Conservation (phyloP, 2,888 invertebrate species). For the Hyles lineata region DNA sequence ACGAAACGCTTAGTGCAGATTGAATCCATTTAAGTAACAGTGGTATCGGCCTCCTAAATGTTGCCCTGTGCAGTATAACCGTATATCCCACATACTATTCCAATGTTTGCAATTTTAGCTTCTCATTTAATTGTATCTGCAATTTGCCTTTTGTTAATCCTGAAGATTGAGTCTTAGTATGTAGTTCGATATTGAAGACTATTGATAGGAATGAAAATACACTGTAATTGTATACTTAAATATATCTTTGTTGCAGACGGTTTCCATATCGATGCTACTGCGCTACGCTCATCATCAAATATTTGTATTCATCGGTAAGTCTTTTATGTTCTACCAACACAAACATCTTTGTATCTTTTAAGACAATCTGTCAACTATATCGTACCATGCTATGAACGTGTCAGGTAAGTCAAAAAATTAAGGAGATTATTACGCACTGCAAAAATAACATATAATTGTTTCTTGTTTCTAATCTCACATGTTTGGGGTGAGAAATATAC, state of each 20-base stretch:
- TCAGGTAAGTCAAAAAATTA: too few relatives aligned
- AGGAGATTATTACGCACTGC: too few relatives aligned
- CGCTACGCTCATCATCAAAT: conserved; percentile 99
- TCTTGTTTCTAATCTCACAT: too few relatives aligned
- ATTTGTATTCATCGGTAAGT: conserved; percentile 98
- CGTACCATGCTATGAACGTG: too few relatives aligned
- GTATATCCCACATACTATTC: conserved; percentile 43
- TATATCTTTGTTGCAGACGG: conserved; percentile 88
- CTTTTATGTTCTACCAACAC: conserved; percentile 33
- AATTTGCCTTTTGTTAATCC: conserved; percentile 34
- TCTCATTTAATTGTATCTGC: conserved; percentile 48
- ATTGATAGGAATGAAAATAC: too few relatives aligned
- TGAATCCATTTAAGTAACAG: conserved; percentile 82
- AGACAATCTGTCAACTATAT: too few relatives aligned
- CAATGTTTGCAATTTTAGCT: conserved; percentile 54
- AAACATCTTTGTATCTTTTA: too few relatives aligned
- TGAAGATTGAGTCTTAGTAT: conserved; percentile 22
- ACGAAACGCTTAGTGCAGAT: conserved; percentile 83
- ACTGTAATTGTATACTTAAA: background rate
- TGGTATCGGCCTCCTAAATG: conserved; percentile 66
- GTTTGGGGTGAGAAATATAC: too few relatives aligned
- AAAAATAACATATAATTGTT: too few relatives aligned
- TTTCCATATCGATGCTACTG: conserved; percentile 98
- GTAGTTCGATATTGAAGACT: background rate
- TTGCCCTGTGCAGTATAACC: conserved; percentile 57